phyloP scores from a whole-genome alignment of 2,888 invertebrate species.

The Drosophila tanythrix region DNA sequence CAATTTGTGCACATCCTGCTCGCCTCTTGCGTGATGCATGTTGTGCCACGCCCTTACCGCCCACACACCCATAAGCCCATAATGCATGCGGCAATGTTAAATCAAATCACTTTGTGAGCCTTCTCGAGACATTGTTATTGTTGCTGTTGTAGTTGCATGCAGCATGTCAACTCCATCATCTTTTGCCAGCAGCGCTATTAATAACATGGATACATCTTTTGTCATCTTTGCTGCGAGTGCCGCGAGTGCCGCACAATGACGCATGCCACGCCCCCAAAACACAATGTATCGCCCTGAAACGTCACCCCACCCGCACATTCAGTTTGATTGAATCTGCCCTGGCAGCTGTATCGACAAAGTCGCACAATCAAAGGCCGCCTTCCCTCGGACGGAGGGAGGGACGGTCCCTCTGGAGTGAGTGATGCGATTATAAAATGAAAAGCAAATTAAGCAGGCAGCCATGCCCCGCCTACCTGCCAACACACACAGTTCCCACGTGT shows the following conservation, averaged over 20 bases:
- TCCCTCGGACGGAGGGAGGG: not conserved
- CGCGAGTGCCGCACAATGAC: constrained; percentile 24
- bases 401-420: constrained; percentile 38
- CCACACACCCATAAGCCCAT: constrained; percentile 10
- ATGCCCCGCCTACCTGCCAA: not conserved
- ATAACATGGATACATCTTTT: constrained; percentile 78
- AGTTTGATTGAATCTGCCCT: constrained; percentile 56
- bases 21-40: constrained; percentile 10
- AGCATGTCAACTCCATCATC: constrained; percentile 56
- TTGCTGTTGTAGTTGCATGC: constrained; percentile 10
- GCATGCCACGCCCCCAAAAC: constrained; percentile 12
- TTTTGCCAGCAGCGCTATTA: constrained; percentile 77
- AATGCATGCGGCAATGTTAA: constrained; percentile 49
- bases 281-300: not conserved
- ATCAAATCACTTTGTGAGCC: constrained; percentile 61
- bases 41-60: constrained; percentile 11
- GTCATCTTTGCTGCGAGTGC: constrained; percentile 52
- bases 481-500: not conserved
- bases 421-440: constrained; percentile 71
- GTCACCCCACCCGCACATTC: constrained; percentile 13
- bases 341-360: constrained; percentile 5
- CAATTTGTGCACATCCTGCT: constrained; percentile 39
- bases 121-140: constrained; percentile 14
- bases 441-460: constrained; percentile 58
- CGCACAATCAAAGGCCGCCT: constrained; percentile 46